Evolutionary conservation across 2,797 vertebrate genomes (phyloP).

Genomic region (Euthynnus affinis): DNA sequence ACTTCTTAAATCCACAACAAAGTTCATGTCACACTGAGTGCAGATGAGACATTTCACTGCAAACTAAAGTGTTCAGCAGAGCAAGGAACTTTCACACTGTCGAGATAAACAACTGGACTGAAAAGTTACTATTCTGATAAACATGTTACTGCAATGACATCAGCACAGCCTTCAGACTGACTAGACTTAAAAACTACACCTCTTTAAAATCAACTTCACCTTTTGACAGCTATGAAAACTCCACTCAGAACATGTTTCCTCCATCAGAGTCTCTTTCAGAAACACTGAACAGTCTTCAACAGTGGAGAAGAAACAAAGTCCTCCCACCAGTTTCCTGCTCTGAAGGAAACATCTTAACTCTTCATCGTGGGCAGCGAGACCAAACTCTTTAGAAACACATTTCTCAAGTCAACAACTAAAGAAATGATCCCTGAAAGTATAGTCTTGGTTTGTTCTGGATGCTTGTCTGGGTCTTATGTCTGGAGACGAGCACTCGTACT

Average conservation of each 20-base stretch:
- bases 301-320: conserved; percentile 6
- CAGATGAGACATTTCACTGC: no score
- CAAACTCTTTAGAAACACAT: conserved; percentile 26
- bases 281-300: conserved; percentile 16
- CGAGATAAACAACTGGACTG: no score
- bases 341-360: conserved; percentile 26
- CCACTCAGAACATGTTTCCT: conserved; percentile 13
- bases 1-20: no score
- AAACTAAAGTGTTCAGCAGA: no score
- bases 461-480: background rate
- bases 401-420: conserved; percentile 16
- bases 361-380: conserved; percentile 20
- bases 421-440: conserved; percentile 32
- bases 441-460: conserved; percentile 12
- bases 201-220: no score
- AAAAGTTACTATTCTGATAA: no score
- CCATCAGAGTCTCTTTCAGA: background rate
- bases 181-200: no score
- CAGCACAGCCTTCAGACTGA: no score
- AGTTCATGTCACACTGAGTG: no score
- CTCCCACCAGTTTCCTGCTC: conserved; percentile 28
- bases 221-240: no score
- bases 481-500: background rate
- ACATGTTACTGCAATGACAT: no score
- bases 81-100: no score